These are phyloP conservation scores for Agriopis marginaria DNA, from an alignment of 2,888 invertebrate species.

Conservation along the genomic window DNA sequence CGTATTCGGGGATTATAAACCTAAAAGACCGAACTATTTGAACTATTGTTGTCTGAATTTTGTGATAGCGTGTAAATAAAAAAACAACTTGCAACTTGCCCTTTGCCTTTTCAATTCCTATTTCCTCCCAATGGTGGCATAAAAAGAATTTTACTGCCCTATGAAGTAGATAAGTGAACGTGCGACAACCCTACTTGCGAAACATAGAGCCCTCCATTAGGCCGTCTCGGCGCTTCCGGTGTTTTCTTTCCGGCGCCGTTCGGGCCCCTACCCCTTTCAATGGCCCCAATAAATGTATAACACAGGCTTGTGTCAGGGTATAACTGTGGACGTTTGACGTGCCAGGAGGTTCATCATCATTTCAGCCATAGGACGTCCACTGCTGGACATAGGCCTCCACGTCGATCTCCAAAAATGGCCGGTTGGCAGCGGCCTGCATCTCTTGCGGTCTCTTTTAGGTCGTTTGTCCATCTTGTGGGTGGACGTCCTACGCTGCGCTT, in stretches of 20 bases:
- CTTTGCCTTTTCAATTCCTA: slow-evolving; percentile 22
- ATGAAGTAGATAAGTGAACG: slow-evolving; percentile 14
- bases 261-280: slow-evolving; percentile 40
- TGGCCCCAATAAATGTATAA: slow-evolving; percentile 25
- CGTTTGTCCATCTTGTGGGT: too few species aligned
- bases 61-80: slow-evolving; percentile 12
- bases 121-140: slow-evolving; percentile 18
- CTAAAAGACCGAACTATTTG: not conserved
- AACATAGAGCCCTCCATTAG: slow-evolving; percentile 58
- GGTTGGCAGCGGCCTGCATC: too few species aligned
- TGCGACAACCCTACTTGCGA: slow-evolving; percentile 33
- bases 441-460: too few species aligned
- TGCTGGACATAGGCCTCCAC: too few species aligned
- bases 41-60: not conserved
- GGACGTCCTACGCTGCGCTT: too few species aligned
- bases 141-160: slow-evolving; percentile 20
- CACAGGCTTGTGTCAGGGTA: slow-evolving; percentile 6
- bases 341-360: too few species aligned
- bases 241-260: slow-evolving; percentile 63
- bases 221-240: slow-evolving; percentile 57
- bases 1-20: not conserved
- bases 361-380: too few species aligned
- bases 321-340: not conserved
- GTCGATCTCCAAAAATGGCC: too few species aligned
- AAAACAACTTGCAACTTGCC: slow-evolving; percentile 15